A percentile compares a stretch with the other conserved stretches of the same genome.
phyloP scores from a whole-genome alignment of 2,113 vertebrate genomes.

The Psilopsiagon aymara region DNA sequence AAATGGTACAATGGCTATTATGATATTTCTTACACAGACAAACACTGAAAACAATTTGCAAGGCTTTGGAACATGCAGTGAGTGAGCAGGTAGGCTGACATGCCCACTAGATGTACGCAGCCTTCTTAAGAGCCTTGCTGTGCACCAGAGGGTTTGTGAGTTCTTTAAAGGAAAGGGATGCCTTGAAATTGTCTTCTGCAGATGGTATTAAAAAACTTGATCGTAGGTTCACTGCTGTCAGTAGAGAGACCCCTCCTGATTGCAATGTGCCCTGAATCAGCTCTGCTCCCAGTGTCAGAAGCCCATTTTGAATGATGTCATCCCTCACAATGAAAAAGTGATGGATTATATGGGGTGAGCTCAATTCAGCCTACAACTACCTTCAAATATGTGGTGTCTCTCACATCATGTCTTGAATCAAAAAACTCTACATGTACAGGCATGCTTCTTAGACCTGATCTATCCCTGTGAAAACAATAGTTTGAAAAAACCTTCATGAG shows the following conservation, averaged over 20 bases:
- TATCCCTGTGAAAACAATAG: background rate
- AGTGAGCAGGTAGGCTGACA: slow-evolving; percentile 19
- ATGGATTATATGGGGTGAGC: background rate
- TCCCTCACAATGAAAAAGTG: background rate
- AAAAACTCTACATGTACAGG: background rate
- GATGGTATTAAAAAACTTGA: background rate
- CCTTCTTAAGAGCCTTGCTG: background rate
- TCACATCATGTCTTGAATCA: background rate
- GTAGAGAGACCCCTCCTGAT: background rate
- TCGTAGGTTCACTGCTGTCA: background rate
- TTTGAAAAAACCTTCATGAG: background rate
- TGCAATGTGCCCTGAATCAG: background rate
- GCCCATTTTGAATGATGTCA: background rate
- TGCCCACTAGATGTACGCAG: background rate
- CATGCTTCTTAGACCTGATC: slow-evolving; percentile 1
- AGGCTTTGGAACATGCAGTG: background rate
- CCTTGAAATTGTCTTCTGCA: background rate
- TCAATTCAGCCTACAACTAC: slow-evolving; percentile 16
- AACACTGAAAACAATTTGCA: background rate
- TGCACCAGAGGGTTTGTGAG: background rate
- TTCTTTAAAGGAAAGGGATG: background rate
- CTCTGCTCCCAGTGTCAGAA: background rate
- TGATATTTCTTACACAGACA: background rate
- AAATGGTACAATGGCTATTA: background rate
- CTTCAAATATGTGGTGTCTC: background rate